Base-by-base conservation (phyloP, 2,113 vertebrate species). In the Hippoglossus stenolepis region DNA sequence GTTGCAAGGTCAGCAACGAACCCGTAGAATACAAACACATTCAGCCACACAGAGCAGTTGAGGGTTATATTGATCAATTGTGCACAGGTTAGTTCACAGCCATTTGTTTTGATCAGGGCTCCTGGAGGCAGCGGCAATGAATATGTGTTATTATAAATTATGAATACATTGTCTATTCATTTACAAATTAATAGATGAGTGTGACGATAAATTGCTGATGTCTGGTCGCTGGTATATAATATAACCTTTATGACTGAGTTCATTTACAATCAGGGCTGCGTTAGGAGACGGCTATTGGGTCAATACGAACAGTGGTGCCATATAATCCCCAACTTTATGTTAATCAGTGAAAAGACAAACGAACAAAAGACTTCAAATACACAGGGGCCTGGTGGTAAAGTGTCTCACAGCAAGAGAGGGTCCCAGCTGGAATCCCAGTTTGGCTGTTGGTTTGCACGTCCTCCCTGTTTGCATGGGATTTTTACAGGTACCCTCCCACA, bases 1-100 rank as follows among this genome's bases (percentile, higher is more conserved):
- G 69, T 23, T 53, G 64, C 71, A 88, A 85, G 85, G 86, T 90
- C 90, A 93, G 77, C 28, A 75, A 70, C 74, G 69, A 58, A 31
- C 15, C 38, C 43, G 70, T 72, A 73, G 70, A 90, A 51, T 51
- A 51, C 7, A 56, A 73, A 77, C 45, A 68, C 11, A 75, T 73
- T 63, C 18, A 65, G 68, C 70, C 53, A 47, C 38, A 43, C 23
- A 59, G 66, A 62, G 26, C 21, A 35, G 49, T 15, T 0, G 3
- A 31, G 31, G 20, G 4, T 49, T 17, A 24, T 5, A 59, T 1
- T 14, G 31, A 17, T 59, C 15, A 4, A 45, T 13, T 54, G 38
- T 14, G 8, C n/a, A 56, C 24, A 57, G 28, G 60, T 61, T 45
- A 21, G 14, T 28, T 59, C 23, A 14, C 21, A 26, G 56, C 56